A percentile compares a stretch with the other conserved stretches of the same genome.
These are phyloP conservation scores for Xylocampa areola DNA, from an alignment of 2,888 invertebrate species.

Conservation along the genomic window DNA sequence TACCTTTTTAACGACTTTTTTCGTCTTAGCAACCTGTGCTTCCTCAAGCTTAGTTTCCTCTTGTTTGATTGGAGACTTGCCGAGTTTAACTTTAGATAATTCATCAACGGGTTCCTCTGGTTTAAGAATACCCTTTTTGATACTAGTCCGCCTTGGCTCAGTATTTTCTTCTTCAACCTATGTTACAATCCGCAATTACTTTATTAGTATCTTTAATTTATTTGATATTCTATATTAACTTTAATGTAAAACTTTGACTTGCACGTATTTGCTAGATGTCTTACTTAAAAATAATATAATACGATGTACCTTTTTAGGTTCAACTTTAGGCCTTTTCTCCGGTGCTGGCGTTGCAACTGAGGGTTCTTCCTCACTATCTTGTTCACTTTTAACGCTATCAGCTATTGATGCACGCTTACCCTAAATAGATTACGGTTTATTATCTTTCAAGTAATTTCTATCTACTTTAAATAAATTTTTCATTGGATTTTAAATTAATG, in stretches of 20 bases:
- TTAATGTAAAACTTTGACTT: background rate
- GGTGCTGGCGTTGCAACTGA: conserved; percentile 76
- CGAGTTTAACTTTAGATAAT: conserved; percentile 80
- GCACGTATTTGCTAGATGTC: background rate
- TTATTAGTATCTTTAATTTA: conserved; percentile 4
- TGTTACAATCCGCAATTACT: conserved; percentile 15
- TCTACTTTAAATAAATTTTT: conserved; percentile 7
- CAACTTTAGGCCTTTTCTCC: conserved; percentile 80
- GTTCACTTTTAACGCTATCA: conserved; percentile 83
- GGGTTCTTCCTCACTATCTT: conserved; percentile 82
- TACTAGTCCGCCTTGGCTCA: conserved; percentile 77
- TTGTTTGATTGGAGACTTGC: conserved; percentile 78
- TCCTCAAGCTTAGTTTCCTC: conserved; percentile 78
- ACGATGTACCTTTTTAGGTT: conserved; percentile 73
- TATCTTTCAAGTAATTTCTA: conserved; percentile 31
- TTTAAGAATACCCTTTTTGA: conserved; percentile 83
- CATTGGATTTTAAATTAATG: background rate
- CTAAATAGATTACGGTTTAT: conserved; percentile 65
- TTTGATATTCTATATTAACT: background rate
- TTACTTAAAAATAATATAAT: conserved; percentile 6
- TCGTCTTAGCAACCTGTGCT: conserved; percentile 80
- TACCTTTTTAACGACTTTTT: conserved; percentile 83
- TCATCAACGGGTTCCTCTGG: conserved; percentile 85
- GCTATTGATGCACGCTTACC: conserved; percentile 83
- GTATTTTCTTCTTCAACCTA: conserved; percentile 79